Base-by-base conservation (phyloP, 2,113 vertebrate genomes). In the Podarcis raffonei region DNA sequence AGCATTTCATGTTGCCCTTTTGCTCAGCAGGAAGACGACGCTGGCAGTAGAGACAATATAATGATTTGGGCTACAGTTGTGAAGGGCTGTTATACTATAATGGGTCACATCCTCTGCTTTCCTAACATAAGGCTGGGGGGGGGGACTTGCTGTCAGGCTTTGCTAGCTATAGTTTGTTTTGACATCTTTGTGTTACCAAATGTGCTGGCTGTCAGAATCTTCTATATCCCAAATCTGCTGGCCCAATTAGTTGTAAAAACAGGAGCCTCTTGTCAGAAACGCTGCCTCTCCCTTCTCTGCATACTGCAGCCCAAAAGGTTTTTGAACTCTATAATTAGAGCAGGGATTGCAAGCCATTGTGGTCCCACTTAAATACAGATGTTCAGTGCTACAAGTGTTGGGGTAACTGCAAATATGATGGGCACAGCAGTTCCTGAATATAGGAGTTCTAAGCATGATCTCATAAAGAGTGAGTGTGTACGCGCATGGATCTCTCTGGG, bases 181-280 rank as follows among this genome's bases (percentile, higher is more conserved):
- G 59, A 66, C 57, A 78, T 78, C 84, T 86, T 48, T 48, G 37
- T 48, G 42, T 78, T 77, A 78, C 15, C 75, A 77, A 87, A 62
- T 39, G 8, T 81, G 79, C 37, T 30, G 35, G 48, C 86, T 74
- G 68, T 87, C 78, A 42, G 69, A 81, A 22, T 59, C 27, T 27
- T 59, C 18, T 72, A 59, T 81, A 37, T 59, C 23, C 5, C 8
- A 87, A 74, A 72, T 62, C 78, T 2, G 1, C 32, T 74, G 48
- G 66, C 25, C 86, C 78, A 87, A 74, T 87, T 62, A 81, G 37
- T 81, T 53, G 53, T 81, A 87, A 81, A 87, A 81, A 62, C 66
- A 74, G 78, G 78, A 74, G n/a, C 42, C n/a, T 37, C 35, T 39
- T 87, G 79, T 59, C 78, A 74, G 23, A 59, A 81, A 87, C 23